Conservation (phyloP, 2,888 invertebrate genomes). For the Deilephila porcellus region DNA sequence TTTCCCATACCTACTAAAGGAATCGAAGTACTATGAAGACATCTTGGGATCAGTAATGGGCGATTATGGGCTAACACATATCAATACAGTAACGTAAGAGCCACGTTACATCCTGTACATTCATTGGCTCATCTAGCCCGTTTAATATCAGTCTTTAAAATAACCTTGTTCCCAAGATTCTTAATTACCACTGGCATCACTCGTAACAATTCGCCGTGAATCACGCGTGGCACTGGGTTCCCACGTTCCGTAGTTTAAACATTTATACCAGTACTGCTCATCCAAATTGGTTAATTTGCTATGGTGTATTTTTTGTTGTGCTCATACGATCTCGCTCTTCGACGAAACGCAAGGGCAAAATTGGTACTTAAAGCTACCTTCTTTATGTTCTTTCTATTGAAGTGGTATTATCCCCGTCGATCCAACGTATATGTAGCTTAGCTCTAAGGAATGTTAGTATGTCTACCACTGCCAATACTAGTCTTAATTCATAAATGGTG, state of each 20-base stretch:
- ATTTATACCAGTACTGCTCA: background rate
- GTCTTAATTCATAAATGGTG: too few species aligned
- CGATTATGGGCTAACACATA: too few species aligned
- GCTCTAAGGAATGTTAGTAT: too few species aligned
- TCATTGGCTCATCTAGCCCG: background rate
- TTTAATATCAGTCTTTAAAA: background rate
- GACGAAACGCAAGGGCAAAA: too few species aligned
- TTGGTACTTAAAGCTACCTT: too few species aligned
- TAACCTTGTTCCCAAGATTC: background rate
- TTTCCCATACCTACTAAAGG: too few species aligned
- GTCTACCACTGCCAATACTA: too few species aligned
- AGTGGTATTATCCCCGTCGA: too few species aligned
- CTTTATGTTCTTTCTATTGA: too few species aligned
- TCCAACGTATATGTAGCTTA: too few species aligned
- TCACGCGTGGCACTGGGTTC: background rate
- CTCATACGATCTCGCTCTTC: background rate
- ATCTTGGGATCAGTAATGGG: too few species aligned
- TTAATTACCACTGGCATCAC: background rate
- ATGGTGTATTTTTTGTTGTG: constrained; percentile 11
- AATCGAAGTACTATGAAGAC: too few species aligned
- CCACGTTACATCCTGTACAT: background rate
- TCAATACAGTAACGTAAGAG: background rate
- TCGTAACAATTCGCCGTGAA: constrained; percentile 2
- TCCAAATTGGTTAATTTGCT: constrained; percentile 5
- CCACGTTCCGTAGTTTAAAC: background rate